Conservation (phyloP, 2,888 invertebrate species). For the Drosophila percnosoma region DNA sequence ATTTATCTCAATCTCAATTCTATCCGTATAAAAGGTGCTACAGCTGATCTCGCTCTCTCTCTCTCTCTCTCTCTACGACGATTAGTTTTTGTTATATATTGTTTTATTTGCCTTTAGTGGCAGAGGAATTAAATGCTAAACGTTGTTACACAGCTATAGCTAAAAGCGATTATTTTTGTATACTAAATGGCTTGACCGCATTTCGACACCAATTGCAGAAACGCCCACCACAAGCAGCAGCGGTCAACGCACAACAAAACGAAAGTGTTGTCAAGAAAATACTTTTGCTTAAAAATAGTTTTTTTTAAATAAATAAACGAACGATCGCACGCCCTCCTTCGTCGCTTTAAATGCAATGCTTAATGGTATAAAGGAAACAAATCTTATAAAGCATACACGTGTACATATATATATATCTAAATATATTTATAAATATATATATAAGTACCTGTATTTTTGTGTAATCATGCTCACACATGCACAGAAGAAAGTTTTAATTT, state of each 20-base stretch:
- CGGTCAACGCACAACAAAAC: slow-evolving; percentile 39
- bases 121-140: slow-evolving; percentile 31
- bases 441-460: not conserved
- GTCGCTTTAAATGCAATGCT: slow-evolving; percentile 37
- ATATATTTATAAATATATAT: not conserved
- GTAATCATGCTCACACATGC: slow-evolving; percentile 9
- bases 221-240: slow-evolving; percentile 46
- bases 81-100: not conserved
- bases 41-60: slow-evolving; percentile 20
- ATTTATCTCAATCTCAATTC: not conserved
- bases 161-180: slow-evolving; percentile 51
- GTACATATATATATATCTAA: not conserved
- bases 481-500: slow-evolving; percentile 5
- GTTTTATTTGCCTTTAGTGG: slow-evolving; percentile 11
- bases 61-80: not conserved
- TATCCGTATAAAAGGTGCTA: slow-evolving; percentile 1
- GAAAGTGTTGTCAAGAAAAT: slow-evolving; percentile 54
- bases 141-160: slow-evolving; percentile 23
- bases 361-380: slow-evolving; percentile 42
- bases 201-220: slow-evolving; percentile 54
- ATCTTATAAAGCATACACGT: slow-evolving; percentile 11
- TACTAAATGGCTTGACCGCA: slow-evolving; percentile 63
- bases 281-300: slow-evolving; percentile 61
- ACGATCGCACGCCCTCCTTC: slow-evolving; percentile 38
- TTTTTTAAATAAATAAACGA: slow-evolving; percentile 41